Evolutionary conservation across 2,888 invertebrate genomes (phyloP), one percentile per base, ranked within the genome.

Genomic region (Diplolepis rosae): DNA sequence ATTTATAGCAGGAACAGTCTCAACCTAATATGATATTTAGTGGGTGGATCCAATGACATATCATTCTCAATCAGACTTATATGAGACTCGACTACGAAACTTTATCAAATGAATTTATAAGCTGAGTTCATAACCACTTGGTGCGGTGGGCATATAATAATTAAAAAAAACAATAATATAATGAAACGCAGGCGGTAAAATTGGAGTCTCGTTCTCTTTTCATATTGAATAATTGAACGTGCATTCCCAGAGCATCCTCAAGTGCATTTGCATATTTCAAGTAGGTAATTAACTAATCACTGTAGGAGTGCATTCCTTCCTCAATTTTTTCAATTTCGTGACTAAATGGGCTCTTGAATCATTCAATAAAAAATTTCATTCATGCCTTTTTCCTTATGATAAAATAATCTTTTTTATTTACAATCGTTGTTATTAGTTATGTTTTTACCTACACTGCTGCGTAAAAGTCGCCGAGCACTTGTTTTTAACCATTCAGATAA

Each of bases 41-140:
- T 54, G 32, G 54, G 54, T 54, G 54, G 54, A 32, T 54, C 32
- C 54, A 18, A 54, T 54, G 54, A 54, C 54, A 54, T 54, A 54
- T 54, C 32, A 54, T 30, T 9, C 54, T 54, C 32, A 54, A 32
- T 32, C 54, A 54, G 13, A 54, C 32, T 32, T 54, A 54, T 27
- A 51, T 32, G 13, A 54, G 54, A 15, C 11, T 32, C 4, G 4
- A 54, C 15, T 22, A 54, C 9, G 54, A 54, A 54, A 54, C 54
- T 18, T 54, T 32, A 54, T 54, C 18, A 54, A 28, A 54, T 32
- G 32, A 54, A 54, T 54, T 54, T 54, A 54, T 54, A 54, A 54
- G 54, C 30, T 54, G 32, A 54, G 54, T 32, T 54, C 54, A 54
- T 54, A 54, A 54, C 54, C 18, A 54, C 54, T 54, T 51, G 54